Percentiles rank a stretch among this genome's conserved stretches.
Conservation (phyloP, 2,113 vertebrate genomes). For the Narcine bancroftii region DNA sequence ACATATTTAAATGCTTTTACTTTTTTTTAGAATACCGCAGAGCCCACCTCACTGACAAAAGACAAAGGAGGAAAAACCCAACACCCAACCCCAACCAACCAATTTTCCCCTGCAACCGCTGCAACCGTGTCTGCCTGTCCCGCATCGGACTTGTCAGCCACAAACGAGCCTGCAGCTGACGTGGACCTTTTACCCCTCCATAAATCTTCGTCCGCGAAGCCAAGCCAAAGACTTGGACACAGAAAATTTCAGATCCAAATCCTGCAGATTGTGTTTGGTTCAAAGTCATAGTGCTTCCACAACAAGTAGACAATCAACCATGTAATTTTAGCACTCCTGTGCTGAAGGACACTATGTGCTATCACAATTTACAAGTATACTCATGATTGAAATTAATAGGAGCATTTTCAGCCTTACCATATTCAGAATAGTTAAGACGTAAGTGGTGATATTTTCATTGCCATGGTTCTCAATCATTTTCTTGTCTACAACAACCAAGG, state of each 20-base stretch:
- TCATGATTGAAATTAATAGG: not conserved
- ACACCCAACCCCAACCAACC: no score
- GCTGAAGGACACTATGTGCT: not conserved
- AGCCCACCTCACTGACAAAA: no score
- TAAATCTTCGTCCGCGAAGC: no score
- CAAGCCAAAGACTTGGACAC: no score
- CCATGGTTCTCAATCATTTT: conserved; percentile 79
- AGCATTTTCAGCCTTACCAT: conserved; percentile 58
- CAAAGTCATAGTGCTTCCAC: not conserved
- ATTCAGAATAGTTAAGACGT: conserved; percentile 79
- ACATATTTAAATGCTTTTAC: not conserved
- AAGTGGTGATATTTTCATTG: conserved; percentile 76
- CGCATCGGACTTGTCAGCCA: no score
- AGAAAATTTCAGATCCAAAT: no score
- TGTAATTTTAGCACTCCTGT: not conserved
- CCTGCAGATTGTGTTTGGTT: not conserved
- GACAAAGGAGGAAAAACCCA: no score
- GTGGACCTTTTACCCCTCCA: no score
- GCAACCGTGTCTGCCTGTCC: no score
- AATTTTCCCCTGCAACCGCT: no score
- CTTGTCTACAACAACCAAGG: conserved; percentile 75
- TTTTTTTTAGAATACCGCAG: no score
- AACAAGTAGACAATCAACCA: not conserved
- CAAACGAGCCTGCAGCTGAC: no score
- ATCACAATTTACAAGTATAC: not conserved